Conservation (phyloP, 2,797 vertebrate species). For the Tangara arthus region DNA sequence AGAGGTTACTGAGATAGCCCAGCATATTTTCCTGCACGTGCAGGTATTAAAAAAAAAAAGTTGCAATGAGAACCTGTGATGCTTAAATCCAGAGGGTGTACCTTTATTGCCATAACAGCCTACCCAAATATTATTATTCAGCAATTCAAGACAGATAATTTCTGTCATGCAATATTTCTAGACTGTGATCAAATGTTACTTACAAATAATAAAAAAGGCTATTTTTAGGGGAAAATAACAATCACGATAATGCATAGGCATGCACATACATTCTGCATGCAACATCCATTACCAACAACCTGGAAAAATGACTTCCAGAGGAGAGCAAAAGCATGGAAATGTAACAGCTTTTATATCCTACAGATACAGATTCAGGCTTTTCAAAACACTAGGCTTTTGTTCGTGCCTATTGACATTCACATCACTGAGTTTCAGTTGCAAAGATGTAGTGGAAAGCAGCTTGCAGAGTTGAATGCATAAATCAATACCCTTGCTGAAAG, state of each 20-base stretch:
- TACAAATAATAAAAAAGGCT: not conserved
- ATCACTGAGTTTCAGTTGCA: not conserved
- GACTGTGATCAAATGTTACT: not conserved
- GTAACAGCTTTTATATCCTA: not conserved
- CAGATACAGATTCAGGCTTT: not conserved
- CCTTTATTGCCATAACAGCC: not conserved
- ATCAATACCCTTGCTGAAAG: not conserved
- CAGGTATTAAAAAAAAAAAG: not conserved
- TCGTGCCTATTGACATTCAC: not conserved
- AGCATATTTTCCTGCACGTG: not conserved
- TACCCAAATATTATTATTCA: not conserved
- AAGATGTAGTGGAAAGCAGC: not conserved
- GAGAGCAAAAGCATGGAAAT: not conserved
- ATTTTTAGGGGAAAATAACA: not conserved
- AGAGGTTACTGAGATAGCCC: not conserved
- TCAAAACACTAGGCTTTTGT: not conserved
- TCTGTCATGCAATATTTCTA: not conserved
- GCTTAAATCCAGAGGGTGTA: not conserved
- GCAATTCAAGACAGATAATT: not conserved
- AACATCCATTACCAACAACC: not conserved
- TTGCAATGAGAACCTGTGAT: not conserved
- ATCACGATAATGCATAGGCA: not conserved
- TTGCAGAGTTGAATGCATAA: not conserved
- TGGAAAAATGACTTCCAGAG: not conserved
- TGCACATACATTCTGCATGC: not conserved